Base-by-base conservation (phyloP, 2,797 vertebrate genomes). In the Cyprinella venusta region DNA sequence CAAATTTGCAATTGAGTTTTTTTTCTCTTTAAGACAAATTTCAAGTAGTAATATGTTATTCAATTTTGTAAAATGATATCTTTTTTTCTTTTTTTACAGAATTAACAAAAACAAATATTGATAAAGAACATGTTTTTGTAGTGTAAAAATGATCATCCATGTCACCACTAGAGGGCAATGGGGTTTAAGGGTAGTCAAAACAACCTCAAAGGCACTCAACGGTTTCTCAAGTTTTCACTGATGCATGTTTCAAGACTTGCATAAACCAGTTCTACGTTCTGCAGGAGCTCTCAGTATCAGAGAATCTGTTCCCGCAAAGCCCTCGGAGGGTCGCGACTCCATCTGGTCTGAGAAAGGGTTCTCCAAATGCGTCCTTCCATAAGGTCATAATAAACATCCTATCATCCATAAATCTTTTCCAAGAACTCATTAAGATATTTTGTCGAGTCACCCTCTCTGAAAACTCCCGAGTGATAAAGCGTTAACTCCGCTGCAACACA, bases 151-250 rank as follows among this genome's bases (percentile, higher is more conserved):
- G 15, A 26, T 72, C 68, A 33, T 52, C 8, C 10, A 36, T 67
- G 52, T 70, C 26, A 72, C 67, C 88, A 86, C 80, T 83, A 87
- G 88, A 83, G 76, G 88, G 84, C 82, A 83, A 79, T 79, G 59
- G 40, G 70, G 75, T 64, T 75, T 70, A 38, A 79, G 40, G 4
- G 4, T 63, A 59, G 12, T 76, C 72, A 19, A 72, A 76, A 67
- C 42, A 30, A 68, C 63, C 56, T 40, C 68, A 61, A 64, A 76
- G 40, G 48, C 30, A 33, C 21, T 56, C 1, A 64, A 59, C 72
- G 36, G 45, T 76, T 80, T 70, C 54, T n/a, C 40, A 84, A 19
- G 6, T 79, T 80, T 81, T 70, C 83, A 74, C 61, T 85, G 64
- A 81, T 83, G 64, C 80, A 68, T 26, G 64, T 85, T 76, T 83